Evolutionary conservation across 2,888 invertebrate genomes (phyloP).

Genomic region (Tachina fera): DNA sequence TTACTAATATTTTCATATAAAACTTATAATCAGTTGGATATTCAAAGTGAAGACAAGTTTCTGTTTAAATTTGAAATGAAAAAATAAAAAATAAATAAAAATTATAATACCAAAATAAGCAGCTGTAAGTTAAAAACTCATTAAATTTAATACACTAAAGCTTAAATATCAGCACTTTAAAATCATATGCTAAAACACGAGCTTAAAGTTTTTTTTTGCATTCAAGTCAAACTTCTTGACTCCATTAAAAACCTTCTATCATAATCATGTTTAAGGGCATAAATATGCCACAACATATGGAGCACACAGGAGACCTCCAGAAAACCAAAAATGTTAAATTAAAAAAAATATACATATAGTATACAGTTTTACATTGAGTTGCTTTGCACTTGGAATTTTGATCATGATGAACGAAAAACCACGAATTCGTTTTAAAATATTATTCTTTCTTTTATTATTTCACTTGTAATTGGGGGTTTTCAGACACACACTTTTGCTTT

Average conservation of each 20-base stretch:
- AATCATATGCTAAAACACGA: conserved; percentile 52
- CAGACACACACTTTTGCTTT: conserved; percentile 16
- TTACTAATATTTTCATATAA: conserved; percentile 15
- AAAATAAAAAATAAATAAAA: conserved; percentile 17
- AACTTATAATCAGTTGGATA: conserved; percentile 39
- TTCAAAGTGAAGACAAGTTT: conserved; percentile 17
- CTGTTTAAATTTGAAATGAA: conserved; percentile 1
- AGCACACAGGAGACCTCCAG: conserved; percentile 31
- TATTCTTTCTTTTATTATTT: background rate
- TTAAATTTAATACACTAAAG: conserved; percentile 68
- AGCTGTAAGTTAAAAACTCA: conserved; percentile 71
- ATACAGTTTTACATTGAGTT: conserved; percentile 2
- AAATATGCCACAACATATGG: conserved; percentile 4
- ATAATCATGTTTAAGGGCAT: conserved; percentile 62
- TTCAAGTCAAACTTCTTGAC: conserved; percentile 53
- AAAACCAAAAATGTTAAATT: conserved; percentile 11
- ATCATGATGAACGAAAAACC: conserved; percentile 39
- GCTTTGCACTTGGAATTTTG: conserved; percentile 24
- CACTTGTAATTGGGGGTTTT: conserved; percentile 45
- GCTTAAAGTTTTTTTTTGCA: background rate
- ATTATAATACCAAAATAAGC: conserved; percentile 39
- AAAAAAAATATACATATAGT: conserved; percentile 4
- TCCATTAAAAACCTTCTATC: conserved; percentile 61
- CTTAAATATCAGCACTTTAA: conserved; percentile 69
- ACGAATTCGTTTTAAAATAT: conserved; percentile 31